These are phyloP conservation scores for Tenrec ecaudatus DNA, from an alignment of 2,113 vertebrate species.

Conservation along the genomic window DNA sequence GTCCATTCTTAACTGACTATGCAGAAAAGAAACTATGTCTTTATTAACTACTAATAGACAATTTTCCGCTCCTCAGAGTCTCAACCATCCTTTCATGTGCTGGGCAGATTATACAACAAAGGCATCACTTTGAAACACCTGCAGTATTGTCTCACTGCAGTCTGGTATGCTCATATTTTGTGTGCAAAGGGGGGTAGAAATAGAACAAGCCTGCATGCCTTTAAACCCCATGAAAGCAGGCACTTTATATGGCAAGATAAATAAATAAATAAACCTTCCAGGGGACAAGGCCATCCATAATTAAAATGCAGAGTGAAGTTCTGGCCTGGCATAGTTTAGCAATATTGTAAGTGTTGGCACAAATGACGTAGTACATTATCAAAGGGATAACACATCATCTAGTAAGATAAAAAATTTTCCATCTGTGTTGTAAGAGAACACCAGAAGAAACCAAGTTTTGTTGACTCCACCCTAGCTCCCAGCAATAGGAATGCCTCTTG, in stretches of 20 bases:
- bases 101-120: conserved; percentile 35
- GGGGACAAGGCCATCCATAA: not conserved
- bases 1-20: conserved; percentile 8
- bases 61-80: not conserved
- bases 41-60: conserved; percentile 38
- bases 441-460: not conserved
- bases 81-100: conserved; percentile 24
- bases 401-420: conserved; percentile 15
- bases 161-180: conserved; percentile 12
- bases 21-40: not conserved
- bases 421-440: not conserved
- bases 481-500: conserved; percentile 4
- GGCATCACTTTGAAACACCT: conserved; percentile 47
- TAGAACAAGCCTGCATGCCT: conserved; percentile 30
- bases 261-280: not conserved
- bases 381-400: conserved; percentile 21
- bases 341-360: not conserved
- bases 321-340: not conserved
- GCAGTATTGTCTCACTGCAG: conserved; percentile 6
- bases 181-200: not conserved
- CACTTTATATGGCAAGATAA: not conserved
- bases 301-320: conserved; percentile 3
- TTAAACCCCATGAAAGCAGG: not conserved
- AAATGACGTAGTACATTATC: conserved; percentile 51
- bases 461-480: conserved; percentile 5